phyloP scores from a whole-genome alignment of 2,113 vertebrate species.

The Tricholaema leucomelas region DNA sequence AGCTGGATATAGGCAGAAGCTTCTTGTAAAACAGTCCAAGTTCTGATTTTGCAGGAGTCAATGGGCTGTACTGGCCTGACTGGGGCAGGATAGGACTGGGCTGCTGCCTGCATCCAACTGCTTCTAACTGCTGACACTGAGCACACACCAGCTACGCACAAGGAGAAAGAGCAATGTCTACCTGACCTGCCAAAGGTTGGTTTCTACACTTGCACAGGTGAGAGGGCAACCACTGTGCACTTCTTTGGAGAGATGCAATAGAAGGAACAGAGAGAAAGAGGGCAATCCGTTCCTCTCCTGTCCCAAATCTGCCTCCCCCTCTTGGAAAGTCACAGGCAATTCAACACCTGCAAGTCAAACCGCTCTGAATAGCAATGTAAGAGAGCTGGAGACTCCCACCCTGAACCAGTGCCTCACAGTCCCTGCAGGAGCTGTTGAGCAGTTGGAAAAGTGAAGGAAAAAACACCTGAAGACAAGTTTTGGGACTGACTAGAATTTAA shows the following conservation, averaged over 20 bases:
- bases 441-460: neutral
- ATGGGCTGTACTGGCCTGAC: neutral
- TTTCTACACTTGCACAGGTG: neutral
- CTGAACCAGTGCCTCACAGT: neutral
- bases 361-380: neutral
- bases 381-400: neutral
- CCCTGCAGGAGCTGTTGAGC: neutral
- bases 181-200: neutral
- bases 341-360: constrained; percentile 10
- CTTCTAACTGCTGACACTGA: neutral
- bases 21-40: neutral
- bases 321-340: neutral
- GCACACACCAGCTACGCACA: accelerated
- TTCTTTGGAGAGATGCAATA: constrained; percentile 26
- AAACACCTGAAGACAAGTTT: neutral
- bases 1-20: neutral
- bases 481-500: too few relatives aligned
- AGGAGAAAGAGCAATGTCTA: neutral
- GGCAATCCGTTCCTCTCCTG: neutral
- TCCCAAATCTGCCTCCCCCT: neutral
- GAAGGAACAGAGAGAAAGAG: constrained; percentile 1
- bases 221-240: neutral
- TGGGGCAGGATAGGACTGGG: neutral
- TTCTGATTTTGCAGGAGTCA: neutral
- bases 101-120: neutral